A percentile compares a stretch with the other conserved stretches of the same genome.
Evolutionary conservation across 2,888 invertebrate genomes (phyloP).

Genomic region (Plebejus anna): DNA sequence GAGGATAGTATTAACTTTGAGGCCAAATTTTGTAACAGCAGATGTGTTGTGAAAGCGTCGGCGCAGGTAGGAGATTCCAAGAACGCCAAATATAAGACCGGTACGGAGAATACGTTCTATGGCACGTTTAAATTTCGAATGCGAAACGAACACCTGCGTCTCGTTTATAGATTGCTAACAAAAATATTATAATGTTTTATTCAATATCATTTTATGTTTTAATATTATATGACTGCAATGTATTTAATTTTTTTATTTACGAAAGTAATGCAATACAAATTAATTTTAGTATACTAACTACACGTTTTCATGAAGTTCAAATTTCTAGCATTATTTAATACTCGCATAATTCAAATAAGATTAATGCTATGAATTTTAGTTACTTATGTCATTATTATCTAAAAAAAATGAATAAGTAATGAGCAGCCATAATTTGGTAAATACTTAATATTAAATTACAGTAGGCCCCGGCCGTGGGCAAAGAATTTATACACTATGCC

Average conservation of each 20-base stretch:
- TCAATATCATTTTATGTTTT: not conserved
- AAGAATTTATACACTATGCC: too few species aligned
- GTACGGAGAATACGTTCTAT: conserved; percentile 69
- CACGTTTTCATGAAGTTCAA: too few species aligned
- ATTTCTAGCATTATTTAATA: too few species aligned
- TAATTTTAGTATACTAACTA: too few species aligned
- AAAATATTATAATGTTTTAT: not conserved
- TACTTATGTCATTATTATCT: too few species aligned
- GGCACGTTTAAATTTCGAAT: conserved; percentile 53
- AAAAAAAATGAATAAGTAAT: too few species aligned
- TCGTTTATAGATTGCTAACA: not conserved
- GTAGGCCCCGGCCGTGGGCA: too few species aligned
- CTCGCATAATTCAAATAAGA: too few species aligned
- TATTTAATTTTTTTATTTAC: not conserved
- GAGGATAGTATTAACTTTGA: conserved; percentile 11
- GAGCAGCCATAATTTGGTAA: too few species aligned
- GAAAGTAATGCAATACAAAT: too few species aligned
- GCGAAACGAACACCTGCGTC: conserved; percentile 64
- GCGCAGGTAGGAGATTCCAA: conserved; percentile 72
- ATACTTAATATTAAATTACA: too few species aligned
- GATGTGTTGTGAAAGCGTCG: conserved; percentile 61
- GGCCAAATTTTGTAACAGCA: conserved; percentile 46
- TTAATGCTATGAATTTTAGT: too few species aligned
- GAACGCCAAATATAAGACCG: conserved; percentile 76
- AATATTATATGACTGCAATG: not conserved